A percentile compares a stretch with the other conserved stretches of the same genome.
phyloP scores from a whole-genome alignment of 1,140 invertebrate species.

The Euborellia annulipes region DNA sequence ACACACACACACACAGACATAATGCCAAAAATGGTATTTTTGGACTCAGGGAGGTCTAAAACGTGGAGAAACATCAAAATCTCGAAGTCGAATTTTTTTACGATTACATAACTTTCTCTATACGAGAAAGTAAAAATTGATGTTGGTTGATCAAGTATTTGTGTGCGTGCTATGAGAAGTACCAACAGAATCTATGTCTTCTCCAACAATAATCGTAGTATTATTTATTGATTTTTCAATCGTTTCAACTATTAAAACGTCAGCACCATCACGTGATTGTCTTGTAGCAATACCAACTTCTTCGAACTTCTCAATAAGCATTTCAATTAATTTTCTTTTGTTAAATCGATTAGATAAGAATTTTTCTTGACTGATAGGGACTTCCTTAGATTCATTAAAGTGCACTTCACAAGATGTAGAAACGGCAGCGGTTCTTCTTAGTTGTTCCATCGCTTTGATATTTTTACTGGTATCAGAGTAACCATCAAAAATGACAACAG shows the following conservation, averaged over 20 bases:
- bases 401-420: constrained; percentile 1
- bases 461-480: not conserved
- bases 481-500: constrained; percentile 2
- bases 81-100: too few species aligned
- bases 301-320: constrained; percentile 19
- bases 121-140: too few species aligned
- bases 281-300: constrained; percentile 18
- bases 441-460: constrained; percentile 1
- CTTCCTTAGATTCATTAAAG: constrained; percentile 22
- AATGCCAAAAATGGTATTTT: too few species aligned
- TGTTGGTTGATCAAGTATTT: too few species aligned
- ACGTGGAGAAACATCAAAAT: too few species aligned
- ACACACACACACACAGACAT: too few species aligned
- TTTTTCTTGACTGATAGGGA: constrained; percentile 21
- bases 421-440: not conserved
- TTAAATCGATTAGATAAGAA: constrained; percentile 23
- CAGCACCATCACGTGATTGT: constrained; percentile 22
- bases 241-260: constrained; percentile 23
- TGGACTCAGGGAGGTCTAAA: too few species aligned
- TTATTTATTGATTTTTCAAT: constrained; percentile 18
- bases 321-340: constrained; percentile 19
- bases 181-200: constrained; percentile 27
- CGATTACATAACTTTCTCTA: too few species aligned
- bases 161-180: too few species aligned
- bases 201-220: constrained; percentile 21